A percentile compares a stretch with the other conserved stretches of the same genome.
These are phyloP conservation scores for Ooceraea biroi DNA, from an alignment of 1,140 invertebrate genomes.

Conservation along the genomic window DNA sequence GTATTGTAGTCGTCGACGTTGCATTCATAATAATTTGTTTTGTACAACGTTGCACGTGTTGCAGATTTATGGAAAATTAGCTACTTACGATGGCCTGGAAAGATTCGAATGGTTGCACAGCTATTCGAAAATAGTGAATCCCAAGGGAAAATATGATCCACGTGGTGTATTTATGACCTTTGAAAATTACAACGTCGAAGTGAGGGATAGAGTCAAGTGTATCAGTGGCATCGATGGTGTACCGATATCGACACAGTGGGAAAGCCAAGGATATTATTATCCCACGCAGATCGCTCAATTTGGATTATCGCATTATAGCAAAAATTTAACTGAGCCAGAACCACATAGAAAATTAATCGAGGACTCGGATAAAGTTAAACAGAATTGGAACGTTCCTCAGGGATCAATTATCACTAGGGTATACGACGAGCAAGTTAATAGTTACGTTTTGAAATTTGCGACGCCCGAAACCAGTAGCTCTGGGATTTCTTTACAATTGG, in stretches of 20 bases:
- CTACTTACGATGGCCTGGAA: conserved; percentile 89
- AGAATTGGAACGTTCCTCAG: conserved; percentile 90
- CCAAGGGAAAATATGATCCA: conserved; percentile 95
- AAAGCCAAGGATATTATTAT: conserved; percentile 97
- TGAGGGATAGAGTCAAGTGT: conserved; percentile 97
- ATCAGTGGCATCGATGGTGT: conserved; percentile 96
- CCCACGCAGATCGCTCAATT: conserved; percentile 99
- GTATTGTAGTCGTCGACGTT: neutral
- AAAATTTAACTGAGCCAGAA: conserved; percentile 94
- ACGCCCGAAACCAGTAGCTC: conserved; percentile 90
- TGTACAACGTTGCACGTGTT: conserved; percentile 36
- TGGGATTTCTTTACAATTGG: conserved; percentile 90
- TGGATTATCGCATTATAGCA: conserved; percentile 98
- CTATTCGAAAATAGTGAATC: conserved; percentile 96
- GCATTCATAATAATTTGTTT: conserved; percentile 35
- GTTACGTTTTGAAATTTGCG: conserved; percentile 90
- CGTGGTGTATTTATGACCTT: conserved; percentile 97
- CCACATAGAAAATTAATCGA: conserved; percentile 91
- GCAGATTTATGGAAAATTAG: conserved; percentile 92
- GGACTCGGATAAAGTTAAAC: conserved; percentile 89
- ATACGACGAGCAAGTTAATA: conserved; percentile 87
- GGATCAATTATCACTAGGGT: conserved; percentile 89
- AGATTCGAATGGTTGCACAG: conserved; percentile 98
- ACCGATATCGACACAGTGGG: conserved; percentile 98
- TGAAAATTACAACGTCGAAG: conserved; percentile 99